These are phyloP conservation scores for Intellagama lesueurii DNA, from an alignment of 2,797 vertebrate species.

Conservation along the genomic window DNA sequence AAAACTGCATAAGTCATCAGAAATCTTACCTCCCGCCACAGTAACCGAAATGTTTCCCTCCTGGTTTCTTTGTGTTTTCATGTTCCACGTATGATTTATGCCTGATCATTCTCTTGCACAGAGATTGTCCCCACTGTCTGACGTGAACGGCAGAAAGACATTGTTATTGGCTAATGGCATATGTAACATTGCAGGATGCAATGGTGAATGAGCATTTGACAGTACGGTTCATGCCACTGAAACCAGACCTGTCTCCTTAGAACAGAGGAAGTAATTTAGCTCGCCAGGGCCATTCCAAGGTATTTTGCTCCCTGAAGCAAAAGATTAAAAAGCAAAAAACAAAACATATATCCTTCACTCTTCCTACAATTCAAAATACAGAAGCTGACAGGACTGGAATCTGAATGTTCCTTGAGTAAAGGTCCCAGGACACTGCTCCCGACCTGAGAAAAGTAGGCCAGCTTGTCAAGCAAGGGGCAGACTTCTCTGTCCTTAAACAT, in stretches of 20 bases:
- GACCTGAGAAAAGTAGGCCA: too few species aligned
- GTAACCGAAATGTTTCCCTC: background rate
- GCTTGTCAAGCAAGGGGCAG: too few species aligned
- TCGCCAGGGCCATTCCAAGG: too few species aligned
- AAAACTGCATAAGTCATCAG: constrained; percentile 17
- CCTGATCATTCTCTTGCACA: constrained; percentile 4
- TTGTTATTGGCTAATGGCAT: background rate
- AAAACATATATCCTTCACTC: background rate
- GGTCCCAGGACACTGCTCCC: too few species aligned
- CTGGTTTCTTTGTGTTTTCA: background rate
- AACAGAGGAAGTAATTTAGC: background rate
- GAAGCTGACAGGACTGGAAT: background rate
- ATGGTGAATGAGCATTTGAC: background rate
- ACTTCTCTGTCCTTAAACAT: too few species aligned
- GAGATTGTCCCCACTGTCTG: background rate
- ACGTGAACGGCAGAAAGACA: background rate
- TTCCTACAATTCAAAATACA: background rate
- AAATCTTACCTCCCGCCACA: background rate
- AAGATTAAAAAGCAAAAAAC: too few species aligned
- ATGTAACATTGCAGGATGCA: background rate
- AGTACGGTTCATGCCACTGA: background rate
- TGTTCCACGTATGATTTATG: constrained; percentile 11
- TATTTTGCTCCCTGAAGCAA: too few species aligned
- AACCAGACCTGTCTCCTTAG: background rate
- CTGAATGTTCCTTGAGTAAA: too few species aligned